phyloP scores from a whole-genome alignment of 1,140 invertebrate genomes.

The Subanguina moxae region DNA sequence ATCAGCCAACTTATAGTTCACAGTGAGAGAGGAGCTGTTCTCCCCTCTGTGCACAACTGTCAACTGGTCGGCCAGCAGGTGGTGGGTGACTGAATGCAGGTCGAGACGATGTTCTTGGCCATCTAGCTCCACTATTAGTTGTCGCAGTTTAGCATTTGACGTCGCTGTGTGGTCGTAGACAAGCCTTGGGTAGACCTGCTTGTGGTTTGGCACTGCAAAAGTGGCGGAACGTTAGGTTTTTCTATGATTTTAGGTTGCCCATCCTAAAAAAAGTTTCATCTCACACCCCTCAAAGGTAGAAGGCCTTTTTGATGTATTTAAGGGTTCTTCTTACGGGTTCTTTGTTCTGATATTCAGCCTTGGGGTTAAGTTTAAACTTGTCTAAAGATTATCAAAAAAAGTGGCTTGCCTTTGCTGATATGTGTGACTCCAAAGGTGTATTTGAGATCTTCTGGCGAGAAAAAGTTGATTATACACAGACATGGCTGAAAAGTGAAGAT shows the following conservation, averaged over 20 bases:
- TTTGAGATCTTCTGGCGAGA: constrained; percentile 55
- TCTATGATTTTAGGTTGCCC: too few relatives aligned
- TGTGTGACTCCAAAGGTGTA: constrained; percentile 52
- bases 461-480: constrained; percentile 46
- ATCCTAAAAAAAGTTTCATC: too few relatives aligned
- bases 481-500: constrained; percentile 48
- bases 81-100: constrained; percentile 38
- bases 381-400: not conserved
- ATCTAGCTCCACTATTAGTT: constrained; percentile 35
- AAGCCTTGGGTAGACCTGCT: constrained; percentile 44
- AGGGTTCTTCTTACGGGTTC: too few relatives aligned
- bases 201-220: constrained; percentile 48
- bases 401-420: constrained; percentile 27
- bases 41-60: constrained; percentile 48
- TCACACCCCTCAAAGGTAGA: too few relatives aligned
- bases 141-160: not conserved
- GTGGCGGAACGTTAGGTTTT: too few relatives aligned
- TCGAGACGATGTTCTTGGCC: constrained; percentile 31
- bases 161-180: constrained; percentile 21
- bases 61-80: constrained; percentile 42
- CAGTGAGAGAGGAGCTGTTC: constrained; percentile 36
- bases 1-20: constrained; percentile 2
- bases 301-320: too few relatives aligned
- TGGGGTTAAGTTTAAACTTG: too few relatives aligned
- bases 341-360: too few relatives aligned